Conservation (phyloP, 2,113 vertebrate species). For the Irena cyanogastra region DNA sequence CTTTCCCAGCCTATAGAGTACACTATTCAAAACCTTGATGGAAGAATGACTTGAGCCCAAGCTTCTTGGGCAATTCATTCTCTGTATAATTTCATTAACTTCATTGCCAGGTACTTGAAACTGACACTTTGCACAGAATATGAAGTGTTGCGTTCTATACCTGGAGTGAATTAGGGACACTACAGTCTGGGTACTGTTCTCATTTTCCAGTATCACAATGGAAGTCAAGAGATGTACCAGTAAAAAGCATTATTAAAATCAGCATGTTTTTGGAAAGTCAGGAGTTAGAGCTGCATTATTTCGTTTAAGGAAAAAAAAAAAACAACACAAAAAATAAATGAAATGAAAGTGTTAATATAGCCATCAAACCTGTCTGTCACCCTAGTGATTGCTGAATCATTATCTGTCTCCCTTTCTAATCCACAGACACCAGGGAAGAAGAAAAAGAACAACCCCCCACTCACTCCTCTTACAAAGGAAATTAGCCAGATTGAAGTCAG, state of each 20-base stretch:
- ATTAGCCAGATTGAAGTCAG: slow-evolving; percentile 59
- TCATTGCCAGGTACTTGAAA: neutral
- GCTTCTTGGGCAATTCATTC: neutral
- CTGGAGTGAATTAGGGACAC: neutral
- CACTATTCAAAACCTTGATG: neutral
- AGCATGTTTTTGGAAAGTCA: neutral
- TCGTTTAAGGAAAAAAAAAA: neutral
- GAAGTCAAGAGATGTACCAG: neutral
- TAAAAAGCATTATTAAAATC: neutral
- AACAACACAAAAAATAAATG: neutral
- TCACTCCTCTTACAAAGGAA: neutral
- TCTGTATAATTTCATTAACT: neutral
- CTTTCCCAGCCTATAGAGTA: neutral
- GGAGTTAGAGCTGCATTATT: neutral
- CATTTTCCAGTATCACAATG: neutral
- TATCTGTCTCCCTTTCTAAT: neutral
- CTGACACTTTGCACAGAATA: neutral
- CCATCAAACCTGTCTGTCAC: neutral
- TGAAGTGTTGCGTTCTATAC: neutral
- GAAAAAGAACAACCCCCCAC: slow-evolving; percentile 21
- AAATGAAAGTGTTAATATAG: neutral
- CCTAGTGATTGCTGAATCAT: neutral
- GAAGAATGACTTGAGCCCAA: accelerated
- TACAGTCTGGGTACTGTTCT: neutral
- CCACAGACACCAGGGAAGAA: neutral